Evolutionary conservation across 2,113 vertebrate species (phyloP).

Genomic region (Callocephalon fimbriatum): DNA sequence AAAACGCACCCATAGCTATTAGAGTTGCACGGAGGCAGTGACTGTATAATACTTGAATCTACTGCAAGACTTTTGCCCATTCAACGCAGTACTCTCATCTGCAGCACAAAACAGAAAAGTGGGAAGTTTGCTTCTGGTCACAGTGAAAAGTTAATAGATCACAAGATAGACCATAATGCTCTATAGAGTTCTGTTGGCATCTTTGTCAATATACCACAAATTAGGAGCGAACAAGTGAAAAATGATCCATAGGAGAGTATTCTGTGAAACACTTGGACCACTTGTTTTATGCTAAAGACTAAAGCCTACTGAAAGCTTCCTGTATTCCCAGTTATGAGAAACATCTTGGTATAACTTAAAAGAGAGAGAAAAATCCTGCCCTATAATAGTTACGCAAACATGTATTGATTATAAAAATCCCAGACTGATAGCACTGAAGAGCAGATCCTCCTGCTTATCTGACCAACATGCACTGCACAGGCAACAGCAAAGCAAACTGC

Average conservation of each 20-base stretch:
- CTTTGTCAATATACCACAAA: not conserved
- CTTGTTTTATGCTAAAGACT: not conserved
- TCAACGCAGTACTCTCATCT: accelerated
- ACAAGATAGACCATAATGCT: not conserved
- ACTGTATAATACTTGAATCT: not conserved
- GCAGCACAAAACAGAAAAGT: not conserved
- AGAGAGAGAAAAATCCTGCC: not conserved
- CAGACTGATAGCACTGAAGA: not conserved
- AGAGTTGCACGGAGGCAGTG: not conserved
- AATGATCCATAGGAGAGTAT: not conserved
- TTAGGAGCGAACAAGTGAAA: not conserved
- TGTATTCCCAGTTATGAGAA: not conserved
- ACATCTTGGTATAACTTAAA: not conserved
- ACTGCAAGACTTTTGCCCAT: not conserved
- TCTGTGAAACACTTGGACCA: not conserved
- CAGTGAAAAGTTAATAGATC: not conserved
- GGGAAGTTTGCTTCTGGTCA: not conserved
- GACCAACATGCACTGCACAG: not conserved
- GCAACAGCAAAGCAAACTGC: not conserved
- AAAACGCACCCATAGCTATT: not conserved
- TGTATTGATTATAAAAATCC: not conserved
- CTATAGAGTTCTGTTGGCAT: not conserved
- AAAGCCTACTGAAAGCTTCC: not conserved
- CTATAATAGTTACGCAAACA: not conserved
- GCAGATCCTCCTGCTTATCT: not conserved